Evolutionary conservation across 2,888 invertebrate species (phyloP), one percentile per base, ranked within the genome.

Genomic region (Diabrotica balteata): DNA sequence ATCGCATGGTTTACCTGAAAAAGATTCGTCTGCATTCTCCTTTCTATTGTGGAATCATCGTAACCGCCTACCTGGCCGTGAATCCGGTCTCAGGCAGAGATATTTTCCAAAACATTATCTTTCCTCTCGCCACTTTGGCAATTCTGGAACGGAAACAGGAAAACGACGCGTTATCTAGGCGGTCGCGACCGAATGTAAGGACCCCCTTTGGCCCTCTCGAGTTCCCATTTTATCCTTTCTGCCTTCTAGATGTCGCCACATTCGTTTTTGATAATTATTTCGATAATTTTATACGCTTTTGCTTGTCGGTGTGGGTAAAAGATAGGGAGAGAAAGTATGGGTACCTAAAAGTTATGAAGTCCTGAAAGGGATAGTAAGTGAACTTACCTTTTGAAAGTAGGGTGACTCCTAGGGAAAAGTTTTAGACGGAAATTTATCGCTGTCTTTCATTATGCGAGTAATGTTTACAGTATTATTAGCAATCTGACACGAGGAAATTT

Each of bases 101-200:
- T 79, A 80, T 79, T 78, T 79, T 79, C 72, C 77, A 76, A 73
- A 69, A 78, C 78, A 80, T 82, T 82, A 82, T 82, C 82, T 81
- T 75, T 79, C 77, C 80, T 80, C 78, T 80, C 79, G 78, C 79
- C 80, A 79, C 80, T 80, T 80, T 77, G 76, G 78, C 80, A 79
- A 79, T 79, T 79, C 79, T 74, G 75, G 77, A 75, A 76, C 78
- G 80, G 80, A 81, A 80, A 76, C 76, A 72, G 78, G 76, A 76
- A 78, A 76, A 77, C 75, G 78, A 75, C 74, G 76, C 73, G 76
- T 78, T 80, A 79, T 80, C 79, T 71, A 52, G 70, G 70, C 70
- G 67, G 65, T 67, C 71, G 72, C 73, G 67, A 57, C 74, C 75
- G 69, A 67, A 59, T 55, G 64, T 53, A 55, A 60, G 53, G 55